Percentiles rank a stretch among this genome's conserved stretches.
phyloP scores from a whole-genome alignment of 2,113 vertebrate genomes.

The Tapirus terrestris region DNA sequence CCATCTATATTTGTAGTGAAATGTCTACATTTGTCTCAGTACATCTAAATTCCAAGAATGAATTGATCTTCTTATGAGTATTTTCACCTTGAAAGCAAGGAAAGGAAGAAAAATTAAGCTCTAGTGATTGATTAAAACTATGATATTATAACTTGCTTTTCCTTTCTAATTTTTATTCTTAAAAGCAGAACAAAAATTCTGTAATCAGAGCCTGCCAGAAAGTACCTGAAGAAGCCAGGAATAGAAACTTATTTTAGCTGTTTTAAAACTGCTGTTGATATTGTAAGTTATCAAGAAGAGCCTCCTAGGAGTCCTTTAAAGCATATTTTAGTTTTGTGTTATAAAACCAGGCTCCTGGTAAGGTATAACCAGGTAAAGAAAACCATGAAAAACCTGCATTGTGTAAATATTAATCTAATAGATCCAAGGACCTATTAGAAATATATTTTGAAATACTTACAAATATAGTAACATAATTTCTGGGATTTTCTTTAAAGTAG shows the following conservation, averaged over 20 bases:
- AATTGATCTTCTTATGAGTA: conserved; percentile 50
- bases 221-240: background rate
- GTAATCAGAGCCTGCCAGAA: background rate
- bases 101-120: conserved; percentile 13
- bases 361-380: conserved; percentile 9
- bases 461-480: background rate
- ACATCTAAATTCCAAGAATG: conserved; percentile 68
- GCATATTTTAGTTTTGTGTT: conserved; percentile 1
- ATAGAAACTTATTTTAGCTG: background rate
- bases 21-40: conserved; percentile 62
- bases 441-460: background rate
- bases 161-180: conserved; percentile 58
- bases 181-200: conserved; percentile 49
- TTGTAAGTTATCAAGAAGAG: conserved; percentile 5
- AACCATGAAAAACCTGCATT: background rate
- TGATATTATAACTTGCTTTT: conserved; percentile 54
- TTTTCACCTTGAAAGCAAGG: conserved; percentile 51
- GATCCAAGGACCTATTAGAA: conserved; percentile 34
- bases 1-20: conserved; percentile 69
- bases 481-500: background rate
- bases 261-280: background rate
- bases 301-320: background rate
- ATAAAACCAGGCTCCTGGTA: background rate
- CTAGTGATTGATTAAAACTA: conserved; percentile 24
- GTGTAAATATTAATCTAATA: background rate